Evolutionary conservation across 2,888 invertebrate genomes (phyloP).

Genomic region (Drosophila maculinotata): DNA sequence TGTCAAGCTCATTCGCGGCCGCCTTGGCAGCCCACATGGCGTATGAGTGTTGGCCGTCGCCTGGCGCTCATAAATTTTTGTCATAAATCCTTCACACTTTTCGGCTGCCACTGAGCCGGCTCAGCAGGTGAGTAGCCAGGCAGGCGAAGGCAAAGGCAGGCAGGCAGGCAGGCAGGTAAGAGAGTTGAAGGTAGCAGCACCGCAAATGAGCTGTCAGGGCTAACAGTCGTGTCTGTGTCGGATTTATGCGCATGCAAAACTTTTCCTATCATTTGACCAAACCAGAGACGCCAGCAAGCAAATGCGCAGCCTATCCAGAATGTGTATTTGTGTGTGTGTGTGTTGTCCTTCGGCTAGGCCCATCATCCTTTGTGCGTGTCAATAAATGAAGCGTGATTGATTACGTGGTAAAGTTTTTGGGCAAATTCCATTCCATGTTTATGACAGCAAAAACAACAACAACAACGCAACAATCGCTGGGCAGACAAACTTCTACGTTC

Average conservation of each 20-base stretch:
- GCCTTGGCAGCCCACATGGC: conserved; percentile 38
- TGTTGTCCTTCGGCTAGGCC: conserved; percentile 33
- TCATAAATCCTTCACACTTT: conserved; percentile 63
- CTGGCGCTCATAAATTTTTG: conserved; percentile 56
- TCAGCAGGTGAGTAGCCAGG: conserved; percentile 20
- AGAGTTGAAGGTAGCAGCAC: neutral
- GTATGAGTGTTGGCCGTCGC: conserved; percentile 54
- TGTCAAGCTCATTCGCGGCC: conserved; percentile 57
- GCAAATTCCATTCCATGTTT: conserved; percentile 65
- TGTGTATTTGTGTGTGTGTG: neutral
- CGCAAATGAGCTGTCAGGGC: conserved; percentile 70
- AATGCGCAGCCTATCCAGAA: conserved; percentile 19
- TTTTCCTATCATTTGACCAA: conserved; percentile 47
- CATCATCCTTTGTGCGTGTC: conserved; percentile 72
- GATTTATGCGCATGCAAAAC: conserved; percentile 70
- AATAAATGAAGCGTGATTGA: conserved; percentile 81
- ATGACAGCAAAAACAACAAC: conserved; percentile 45
- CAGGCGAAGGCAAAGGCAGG: neutral
- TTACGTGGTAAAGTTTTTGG: conserved; percentile 73
- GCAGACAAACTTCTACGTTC: conserved; percentile 32
- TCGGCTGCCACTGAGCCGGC: conserved; percentile 13
- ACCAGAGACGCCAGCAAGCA: conserved; percentile 7
- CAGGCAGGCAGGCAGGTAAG: neutral
- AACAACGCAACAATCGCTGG: conserved; percentile 13
- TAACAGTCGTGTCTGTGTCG: conserved; percentile 41